Base-by-base conservation (phyloP, 2,888 invertebrate species). In the Brachynemurus nebulosus region DNA sequence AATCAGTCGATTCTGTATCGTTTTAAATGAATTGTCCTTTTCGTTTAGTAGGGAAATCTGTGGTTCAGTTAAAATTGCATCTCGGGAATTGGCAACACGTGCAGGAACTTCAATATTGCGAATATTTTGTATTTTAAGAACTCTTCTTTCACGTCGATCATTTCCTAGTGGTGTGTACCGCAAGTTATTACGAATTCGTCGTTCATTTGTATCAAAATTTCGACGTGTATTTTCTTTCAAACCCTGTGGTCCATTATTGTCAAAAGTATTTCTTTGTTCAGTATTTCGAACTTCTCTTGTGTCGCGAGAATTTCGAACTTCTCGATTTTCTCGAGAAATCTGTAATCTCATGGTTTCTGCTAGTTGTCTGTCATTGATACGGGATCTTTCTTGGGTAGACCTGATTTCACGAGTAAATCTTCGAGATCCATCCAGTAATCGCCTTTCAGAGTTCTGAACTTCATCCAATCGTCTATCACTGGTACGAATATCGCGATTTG, bases 41-140 rank as follows among this genome's bases (percentile, higher is more conserved):
- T 17, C 4, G 2, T 12, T 36, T 36, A 36, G 36, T 36, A 36
- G 36, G 17, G 36, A 8, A 36, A 36, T 36, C 36, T 36, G 17
- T 17, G 17, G 19, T n/a, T n/a, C n/a, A n/a, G n/a, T n/a, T n/a
- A n/a, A n/a, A n/a, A n/a, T n/a, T n/a, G n/a, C n/a, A n/a, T n/a
- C n/a, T n/a, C n/a, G n/a, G n/a, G n/a, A n/a, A n/a, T n/a, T n/a
- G n/a, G n/a, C n/a, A n/a, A n/a, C n/a, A n/a, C n/a, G n/a, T n/a
- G n/a, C n/a, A n/a, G n/a, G n/a, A n/a, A n/a, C n/a, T n/a, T n/a
- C n/a, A n/a, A n/a, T n/a, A n/a, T n/a, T n/a, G n/a, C n/a, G n/a
- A n/a, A n/a, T n/a, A n/a, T n/a, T n/a, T n/a, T n/a, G n/a, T n/a
- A n/a, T n/a, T n/a, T 9, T 9, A 6, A 16, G 3, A 2, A 16